Base-by-base conservation (phyloP, 2,797 vertebrate species). In the Tapera naevia region DNA sequence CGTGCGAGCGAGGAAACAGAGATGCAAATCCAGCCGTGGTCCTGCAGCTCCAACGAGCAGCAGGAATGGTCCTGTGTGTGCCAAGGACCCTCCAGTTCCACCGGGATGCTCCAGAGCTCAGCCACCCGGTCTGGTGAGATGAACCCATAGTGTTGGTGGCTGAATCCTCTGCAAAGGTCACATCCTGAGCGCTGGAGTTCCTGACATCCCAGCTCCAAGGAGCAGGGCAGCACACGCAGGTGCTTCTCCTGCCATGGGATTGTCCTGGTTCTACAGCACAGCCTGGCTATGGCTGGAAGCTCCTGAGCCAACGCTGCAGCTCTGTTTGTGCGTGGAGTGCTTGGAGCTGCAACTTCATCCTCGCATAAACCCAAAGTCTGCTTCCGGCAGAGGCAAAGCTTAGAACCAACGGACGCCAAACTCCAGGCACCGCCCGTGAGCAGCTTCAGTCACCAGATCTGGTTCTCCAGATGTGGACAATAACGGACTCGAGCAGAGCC, bases 331-430 rank as follows among this genome's bases (percentile, higher is more conserved):
- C 2, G 2, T 5, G 50, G 39, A 10, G 54, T 39, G 60, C 27
- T 18, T 0, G 0, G 17, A 39, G 28, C 23, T 2, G 9, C 2
- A 2, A 19, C 5, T 1, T n/a, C 11, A 9, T 22, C 11, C 13
- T 14, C 4, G 0, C 50, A 5, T 18, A 14, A 46, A 76, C 18
- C 24, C 56, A 1, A 35, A 51, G 19, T n/a, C 50, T 14, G 41
- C 65, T 78, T 33, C 35, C 23, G 50, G 91, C 51, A 18, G 48
- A 60, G 57, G 56, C 54, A 74, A 48, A 70, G 57, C 53, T 18
- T 6, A 32, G 69, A 82, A 19, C 1, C 62, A 66, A 45, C 1
- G 1, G 50, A 27, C 10, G 18, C 48, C 61, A 5, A 30, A 39
- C 0, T 27, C 48, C 7, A 2, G 45, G 10, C 17, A 8, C 35